A percentile compares a stretch with the other conserved stretches of the same genome.
phyloP scores from a whole-genome alignment of 2,888 invertebrate species.

The Mayetiola destructor region DNA sequence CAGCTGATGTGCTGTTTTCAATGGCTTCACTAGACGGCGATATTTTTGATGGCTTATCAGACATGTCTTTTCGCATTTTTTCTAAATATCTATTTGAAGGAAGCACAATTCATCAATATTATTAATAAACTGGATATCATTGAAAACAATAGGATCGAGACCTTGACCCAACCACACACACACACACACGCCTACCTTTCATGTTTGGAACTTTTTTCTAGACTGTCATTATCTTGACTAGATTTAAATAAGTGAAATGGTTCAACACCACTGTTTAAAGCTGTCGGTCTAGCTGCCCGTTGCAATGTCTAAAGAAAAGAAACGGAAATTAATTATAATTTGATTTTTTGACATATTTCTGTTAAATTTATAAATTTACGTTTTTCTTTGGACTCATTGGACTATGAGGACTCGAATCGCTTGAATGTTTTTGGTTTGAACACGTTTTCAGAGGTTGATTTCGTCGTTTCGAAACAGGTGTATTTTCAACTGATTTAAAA shows the following conservation, averaged over 20 bases:
- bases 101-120: neutral
- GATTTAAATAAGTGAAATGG: slow-evolving; percentile 16
- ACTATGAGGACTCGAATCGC: slow-evolving; percentile 47
- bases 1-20: neutral
- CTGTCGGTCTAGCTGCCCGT: slow-evolving; percentile 19
- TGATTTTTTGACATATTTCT: neutral
- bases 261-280: slow-evolving; percentile 19
- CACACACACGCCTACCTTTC: slow-evolving; percentile 18
- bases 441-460: slow-evolving; percentile 26
- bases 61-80: slow-evolving; percentile 20
- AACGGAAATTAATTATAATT: neutral
- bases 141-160: neutral
- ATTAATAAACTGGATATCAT: neutral
- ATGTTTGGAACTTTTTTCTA: slow-evolving; percentile 21
- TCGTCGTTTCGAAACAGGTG: slow-evolving; percentile 44
- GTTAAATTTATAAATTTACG: slow-evolving; percentile 16
- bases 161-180: no score
- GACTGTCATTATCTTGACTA: slow-evolving; percentile 17
- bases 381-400: slow-evolving; percentile 41
- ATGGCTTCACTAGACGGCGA: slow-evolving; percentile 15
- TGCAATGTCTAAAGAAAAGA: neutral
- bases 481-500: slow-evolving; percentile 56
- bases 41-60: slow-evolving; percentile 19
- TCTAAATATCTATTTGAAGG: slow-evolving; percentile 19
- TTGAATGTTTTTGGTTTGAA: slow-evolving; percentile 35